Conservation (phyloP, 2,113 vertebrate species). For the Daphoenositta chrysoptera region DNA sequence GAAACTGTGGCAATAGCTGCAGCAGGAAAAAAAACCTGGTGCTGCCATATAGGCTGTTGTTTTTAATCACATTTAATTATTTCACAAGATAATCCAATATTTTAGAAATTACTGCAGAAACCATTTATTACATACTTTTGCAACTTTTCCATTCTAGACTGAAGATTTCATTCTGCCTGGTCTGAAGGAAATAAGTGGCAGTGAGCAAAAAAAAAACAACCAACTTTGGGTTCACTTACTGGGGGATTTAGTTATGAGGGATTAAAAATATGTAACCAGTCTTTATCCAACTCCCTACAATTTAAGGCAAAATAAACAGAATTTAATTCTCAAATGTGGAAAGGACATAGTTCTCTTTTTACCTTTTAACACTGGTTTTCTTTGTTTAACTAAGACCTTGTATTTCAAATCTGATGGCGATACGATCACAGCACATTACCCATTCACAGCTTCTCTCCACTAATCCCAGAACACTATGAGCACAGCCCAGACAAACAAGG, state of each 20-base stretch:
- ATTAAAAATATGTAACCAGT: not conserved
- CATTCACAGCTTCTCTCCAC: not conserved
- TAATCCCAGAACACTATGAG: not conserved
- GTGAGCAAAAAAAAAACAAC: not conserved
- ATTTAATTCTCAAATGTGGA: not conserved
- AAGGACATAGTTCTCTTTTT: not conserved
- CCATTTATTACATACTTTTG: not conserved
- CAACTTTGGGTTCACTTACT: not conserved
- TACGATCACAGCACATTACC: fast-evolving
- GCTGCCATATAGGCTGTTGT: not conserved
- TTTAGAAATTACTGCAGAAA: not conserved
- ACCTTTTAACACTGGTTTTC: not conserved
- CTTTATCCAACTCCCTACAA: not conserved
- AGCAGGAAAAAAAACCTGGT: not conserved
- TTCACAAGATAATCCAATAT: not conserved
- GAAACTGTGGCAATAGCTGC: not conserved
- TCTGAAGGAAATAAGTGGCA: not conserved
- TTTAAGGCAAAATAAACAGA: not conserved
- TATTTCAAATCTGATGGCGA: not conserved
- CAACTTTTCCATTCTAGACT: not conserved
- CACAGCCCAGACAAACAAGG: not conserved
- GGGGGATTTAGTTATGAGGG: not conserved
- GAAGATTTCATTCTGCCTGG: not conserved
- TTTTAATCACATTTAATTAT: not conserved
- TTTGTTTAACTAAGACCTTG: not conserved